Evolutionary conservation across 2,113 vertebrate genomes (phyloP).

Genomic region (Planiliza haematocheilus): DNA sequence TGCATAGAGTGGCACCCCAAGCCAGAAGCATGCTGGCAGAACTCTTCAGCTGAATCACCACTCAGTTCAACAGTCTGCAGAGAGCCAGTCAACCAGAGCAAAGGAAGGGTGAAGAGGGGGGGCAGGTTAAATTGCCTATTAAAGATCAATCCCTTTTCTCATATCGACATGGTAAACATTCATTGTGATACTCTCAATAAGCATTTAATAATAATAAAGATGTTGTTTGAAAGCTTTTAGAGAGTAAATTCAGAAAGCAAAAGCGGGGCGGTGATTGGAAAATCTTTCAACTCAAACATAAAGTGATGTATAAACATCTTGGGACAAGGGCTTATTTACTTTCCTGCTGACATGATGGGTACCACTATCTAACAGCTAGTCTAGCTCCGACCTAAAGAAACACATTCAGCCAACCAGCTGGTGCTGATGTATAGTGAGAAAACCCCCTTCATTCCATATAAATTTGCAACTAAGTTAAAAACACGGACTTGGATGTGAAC

Average conservation of each 20-base stretch:
- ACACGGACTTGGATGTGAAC: no score
- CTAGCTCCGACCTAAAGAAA: not conserved
- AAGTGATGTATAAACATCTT: not conserved
- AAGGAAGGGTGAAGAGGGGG: not conserved
- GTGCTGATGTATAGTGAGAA: not conserved
- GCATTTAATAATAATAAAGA: slow-evolving; percentile 13
- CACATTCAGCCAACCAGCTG: no score
- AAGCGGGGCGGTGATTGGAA: not conserved
- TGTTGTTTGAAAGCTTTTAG: slow-evolving; percentile 8
- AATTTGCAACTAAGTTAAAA: no score
- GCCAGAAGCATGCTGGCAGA: slow-evolving; percentile 66
- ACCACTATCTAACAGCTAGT: no score
- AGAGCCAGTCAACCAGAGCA: slow-evolving; percentile 42
- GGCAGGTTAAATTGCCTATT: slow-evolving; percentile 1
- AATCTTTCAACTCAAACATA: not conserved
- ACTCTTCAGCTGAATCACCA: slow-evolving; percentile 65
- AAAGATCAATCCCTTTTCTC: slow-evolving; percentile 22
- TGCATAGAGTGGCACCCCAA: slow-evolving; percentile 68
- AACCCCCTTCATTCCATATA: not conserved
- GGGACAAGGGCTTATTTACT: not conserved
- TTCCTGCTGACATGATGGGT: not conserved
- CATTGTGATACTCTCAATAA: not conserved
- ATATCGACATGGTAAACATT: slow-evolving; percentile 3
- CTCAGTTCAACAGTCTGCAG: slow-evolving; percentile 59
- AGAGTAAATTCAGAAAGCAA: not conserved